Percentiles rank a stretch among this genome's conserved stretches.
Evolutionary conservation across 1,140 invertebrate species (phyloP).

Genomic region (Monomorium pharaonis): DNA sequence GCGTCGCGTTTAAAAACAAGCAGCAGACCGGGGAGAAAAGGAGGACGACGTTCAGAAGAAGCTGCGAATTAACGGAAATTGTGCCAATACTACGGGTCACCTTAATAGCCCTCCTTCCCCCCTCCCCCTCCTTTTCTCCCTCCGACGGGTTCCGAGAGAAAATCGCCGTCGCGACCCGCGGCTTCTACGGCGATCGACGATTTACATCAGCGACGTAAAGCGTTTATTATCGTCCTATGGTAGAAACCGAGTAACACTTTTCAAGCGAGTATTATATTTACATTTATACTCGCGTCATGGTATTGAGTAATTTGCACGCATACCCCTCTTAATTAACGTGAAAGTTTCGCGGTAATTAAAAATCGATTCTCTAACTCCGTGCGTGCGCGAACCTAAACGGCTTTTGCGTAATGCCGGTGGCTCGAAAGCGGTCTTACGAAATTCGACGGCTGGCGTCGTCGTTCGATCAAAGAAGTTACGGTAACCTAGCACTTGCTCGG

Average conservation of each 20-base stretch:
- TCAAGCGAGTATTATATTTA: constrained; percentile 3
- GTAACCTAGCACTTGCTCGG: constrained; percentile 22
- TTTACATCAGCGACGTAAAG: constrained; percentile 4
- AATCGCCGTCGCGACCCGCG: neutral
- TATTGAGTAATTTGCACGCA: neutral
- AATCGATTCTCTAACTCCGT: neutral
- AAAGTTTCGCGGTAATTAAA: neutral
- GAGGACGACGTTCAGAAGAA: constrained; percentile 29
- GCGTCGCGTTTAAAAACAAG: constrained; percentile 25
- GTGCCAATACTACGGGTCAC: constrained; percentile 51
- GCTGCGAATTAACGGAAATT: constrained; percentile 65
- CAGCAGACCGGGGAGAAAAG: constrained; percentile 22
- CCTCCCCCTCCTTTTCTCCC: no score
- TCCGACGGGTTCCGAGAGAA: neutral
- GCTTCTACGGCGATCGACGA: neutral
- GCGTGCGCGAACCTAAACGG: neutral
- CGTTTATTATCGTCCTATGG: neutral
- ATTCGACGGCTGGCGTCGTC: constrained; percentile 17
- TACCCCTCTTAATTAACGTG: neutral
- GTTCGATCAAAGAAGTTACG: constrained; percentile 27
- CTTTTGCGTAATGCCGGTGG: constrained; percentile 24
- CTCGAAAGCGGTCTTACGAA: constrained; percentile 24
- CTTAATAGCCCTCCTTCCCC: constrained; percentile 49
- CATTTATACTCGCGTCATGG: neutral
- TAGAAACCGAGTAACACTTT: constrained; percentile 8